Conservation (phyloP, 2,797 vertebrate genomes). For the Avahi laniger region DNA sequence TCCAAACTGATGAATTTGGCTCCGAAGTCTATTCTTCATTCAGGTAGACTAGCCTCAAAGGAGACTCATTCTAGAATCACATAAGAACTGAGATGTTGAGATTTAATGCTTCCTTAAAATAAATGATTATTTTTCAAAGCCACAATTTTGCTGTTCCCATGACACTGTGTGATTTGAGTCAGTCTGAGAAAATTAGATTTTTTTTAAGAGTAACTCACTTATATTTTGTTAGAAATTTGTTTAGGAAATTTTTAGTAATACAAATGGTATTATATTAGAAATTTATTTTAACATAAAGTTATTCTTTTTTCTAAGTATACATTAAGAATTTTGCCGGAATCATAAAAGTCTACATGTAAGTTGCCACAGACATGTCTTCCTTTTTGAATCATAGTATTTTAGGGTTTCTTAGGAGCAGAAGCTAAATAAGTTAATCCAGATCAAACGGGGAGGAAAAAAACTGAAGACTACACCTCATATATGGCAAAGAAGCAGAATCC, state of each 20-base stretch:
- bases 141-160: neutral
- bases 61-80: neutral
- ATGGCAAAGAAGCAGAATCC: neutral
- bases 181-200: neutral
- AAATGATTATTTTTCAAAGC: neutral
- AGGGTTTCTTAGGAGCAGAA: neutral
- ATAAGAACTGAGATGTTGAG: neutral
- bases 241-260: conserved; percentile 41
- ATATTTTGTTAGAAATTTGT: conserved; percentile 19
- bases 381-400: neutral
- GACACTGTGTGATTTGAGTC: neutral
- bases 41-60: neutral
- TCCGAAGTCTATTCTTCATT: neutral
- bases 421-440: neutral
- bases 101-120: conserved; percentile 32
- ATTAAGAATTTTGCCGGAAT: neutral
- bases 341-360: neutral
- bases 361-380: neutral
- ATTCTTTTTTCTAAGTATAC: conserved; percentile 15
- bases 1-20: neutral
- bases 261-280: neutral
- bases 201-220: neutral
- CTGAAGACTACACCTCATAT: neutral
- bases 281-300: neutral
- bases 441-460: neutral